These are phyloP conservation scores for Erinaceus europaeus DNA, from an alignment of 2,113 vertebrate genomes.

Conservation along the genomic window DNA sequence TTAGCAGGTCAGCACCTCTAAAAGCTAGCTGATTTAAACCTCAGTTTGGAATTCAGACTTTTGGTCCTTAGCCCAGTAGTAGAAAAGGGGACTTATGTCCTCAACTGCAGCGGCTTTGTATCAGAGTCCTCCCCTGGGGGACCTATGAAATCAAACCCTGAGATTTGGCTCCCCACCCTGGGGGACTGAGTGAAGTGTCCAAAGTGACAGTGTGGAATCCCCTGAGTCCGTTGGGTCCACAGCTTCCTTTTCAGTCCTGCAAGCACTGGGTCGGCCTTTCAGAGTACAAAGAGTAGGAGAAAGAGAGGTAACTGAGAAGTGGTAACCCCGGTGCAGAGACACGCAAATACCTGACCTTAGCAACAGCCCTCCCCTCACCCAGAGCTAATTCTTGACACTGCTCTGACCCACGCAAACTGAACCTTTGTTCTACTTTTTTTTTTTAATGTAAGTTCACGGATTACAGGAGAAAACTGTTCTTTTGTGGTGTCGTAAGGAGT, in stretches of 20 bases:
- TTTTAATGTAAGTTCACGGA: constrained; percentile 46
- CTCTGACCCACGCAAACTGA: constrained; percentile 39
- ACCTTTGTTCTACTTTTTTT: constrained; percentile 59
- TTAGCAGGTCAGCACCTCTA: constrained; percentile 9
- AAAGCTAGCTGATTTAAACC: constrained; percentile 52
- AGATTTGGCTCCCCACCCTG: constrained; percentile 54
- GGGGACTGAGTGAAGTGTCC: constrained; percentile 57
- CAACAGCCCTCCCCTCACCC: background rate
- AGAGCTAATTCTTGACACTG: constrained; percentile 44
- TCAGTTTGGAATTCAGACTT: constrained; percentile 61
- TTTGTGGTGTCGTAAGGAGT: constrained; percentile 41
- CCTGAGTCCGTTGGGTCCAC: constrained; percentile 27
- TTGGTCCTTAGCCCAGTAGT: constrained; percentile 51
- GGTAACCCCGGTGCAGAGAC: constrained; percentile 25
- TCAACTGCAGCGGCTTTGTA: constrained; percentile 64
- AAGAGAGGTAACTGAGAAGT: constrained; percentile 45
- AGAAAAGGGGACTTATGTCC: constrained; percentile 59
- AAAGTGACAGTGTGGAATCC: constrained; percentile 62
- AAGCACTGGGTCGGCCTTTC: constrained; percentile 50
- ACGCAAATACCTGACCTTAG: constrained; percentile 37
- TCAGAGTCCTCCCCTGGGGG: constrained; percentile 41
- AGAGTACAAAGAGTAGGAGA: constrained; percentile 47
- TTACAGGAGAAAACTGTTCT: constrained; percentile 57
- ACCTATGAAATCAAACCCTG: constrained; percentile 64
- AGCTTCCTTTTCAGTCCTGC: constrained; percentile 53